Evolutionary conservation across 1,140 invertebrate genomes (phyloP), one percentile per base, ranked within the genome.

Genomic region (Batillaria attramentaria): DNA sequence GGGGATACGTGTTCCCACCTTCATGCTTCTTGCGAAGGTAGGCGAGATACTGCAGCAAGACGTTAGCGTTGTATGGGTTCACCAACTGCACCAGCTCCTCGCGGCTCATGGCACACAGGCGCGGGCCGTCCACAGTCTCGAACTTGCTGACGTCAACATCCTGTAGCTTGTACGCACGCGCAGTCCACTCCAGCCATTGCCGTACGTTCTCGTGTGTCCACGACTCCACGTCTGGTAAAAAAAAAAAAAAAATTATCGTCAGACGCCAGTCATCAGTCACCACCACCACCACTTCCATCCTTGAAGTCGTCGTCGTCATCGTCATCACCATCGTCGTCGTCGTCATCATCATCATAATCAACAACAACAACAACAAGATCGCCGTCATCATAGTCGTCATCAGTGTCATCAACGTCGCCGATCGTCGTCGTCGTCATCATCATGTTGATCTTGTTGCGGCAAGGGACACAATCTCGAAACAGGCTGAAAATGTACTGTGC

Each of bases 111-210:
- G 92, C 88, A 83, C 94, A 92, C 42, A 95, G 88, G 76, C 93
- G 93, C 33, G 87, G 84, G 1, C 94, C 94, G 10, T 91, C 92
- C 54, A 90, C 90, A n/a, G 94, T 93, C 13, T 70, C 79, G 83
- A 95, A 93, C 80, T 92, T 90, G 16, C 87, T 77, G 1, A 89
- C 77, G 76, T 93, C 92, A 2, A 94, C 92, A 35, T 87, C 87
- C 5, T 90, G 90, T 68, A 95, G 91, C 5, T 92, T 91, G 82
- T 94, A 95, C 80, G 93, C 92, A 35, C 91, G 91, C 10, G 91
- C 91, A 72, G 93, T 92, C 94, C 94, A 95, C 31, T 90, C 90
- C 35, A 95, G 87, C 94, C 94, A 95, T 33, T 93, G 92, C 60
- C 87, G 87, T 54, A 95, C 93, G 84, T 95, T 93, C 37, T 87